Evolutionary conservation across 2,888 invertebrate species (phyloP).

Genomic region (Onthophagus sagittarius): DNA sequence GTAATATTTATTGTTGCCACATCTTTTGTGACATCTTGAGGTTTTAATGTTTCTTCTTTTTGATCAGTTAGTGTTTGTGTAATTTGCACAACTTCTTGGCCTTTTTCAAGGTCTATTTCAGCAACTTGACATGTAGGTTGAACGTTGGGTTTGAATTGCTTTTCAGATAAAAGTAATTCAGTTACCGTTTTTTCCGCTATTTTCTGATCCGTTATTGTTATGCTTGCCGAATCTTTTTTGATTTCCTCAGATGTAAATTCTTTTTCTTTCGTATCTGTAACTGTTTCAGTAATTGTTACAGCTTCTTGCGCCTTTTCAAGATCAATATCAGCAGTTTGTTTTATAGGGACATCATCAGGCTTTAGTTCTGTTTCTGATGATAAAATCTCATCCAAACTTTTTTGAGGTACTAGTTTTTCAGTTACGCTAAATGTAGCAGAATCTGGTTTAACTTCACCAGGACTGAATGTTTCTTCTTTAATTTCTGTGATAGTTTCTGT

Average conservation of each 20-base stretch:
- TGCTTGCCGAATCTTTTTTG: slow-evolving; percentile 35
- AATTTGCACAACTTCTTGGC: slow-evolving; percentile 32
- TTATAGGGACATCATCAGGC: slow-evolving; percentile 32
- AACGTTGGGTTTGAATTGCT: slow-evolving; percentile 19
- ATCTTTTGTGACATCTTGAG: slow-evolving; percentile 34
- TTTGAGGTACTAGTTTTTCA: slow-evolving; percentile 35
- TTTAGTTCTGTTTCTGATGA: slow-evolving; percentile 32
- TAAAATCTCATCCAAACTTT: slow-evolving; percentile 32
- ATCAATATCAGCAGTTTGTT: slow-evolving; percentile 36
- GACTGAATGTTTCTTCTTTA: slow-evolving; percentile 38
- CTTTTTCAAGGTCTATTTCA: slow-evolving; percentile 23
- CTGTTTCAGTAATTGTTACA: slow-evolving; percentile 37
- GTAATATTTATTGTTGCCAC: slow-evolving; percentile 33
- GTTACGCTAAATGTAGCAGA: slow-evolving; percentile 13
- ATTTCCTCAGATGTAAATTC: slow-evolving; percentile 35
- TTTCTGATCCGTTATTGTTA: slow-evolving; percentile 28
- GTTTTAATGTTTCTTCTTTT: slow-evolving; percentile 39
- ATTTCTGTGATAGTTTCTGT: slow-evolving; percentile 40
- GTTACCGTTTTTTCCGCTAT: slow-evolving; percentile 28
- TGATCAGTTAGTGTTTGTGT: slow-evolving; percentile 40
- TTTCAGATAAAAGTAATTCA: slow-evolving; percentile 23
- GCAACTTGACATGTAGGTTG: slow-evolving; percentile 27
- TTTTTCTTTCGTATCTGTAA: slow-evolving; percentile 41
- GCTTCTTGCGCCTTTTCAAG: slow-evolving; percentile 34
- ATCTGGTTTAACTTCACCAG: slow-evolving; percentile 31